Conservation (phyloP, 2,888 invertebrate genomes). For the Deilephila elpenor region DNA sequence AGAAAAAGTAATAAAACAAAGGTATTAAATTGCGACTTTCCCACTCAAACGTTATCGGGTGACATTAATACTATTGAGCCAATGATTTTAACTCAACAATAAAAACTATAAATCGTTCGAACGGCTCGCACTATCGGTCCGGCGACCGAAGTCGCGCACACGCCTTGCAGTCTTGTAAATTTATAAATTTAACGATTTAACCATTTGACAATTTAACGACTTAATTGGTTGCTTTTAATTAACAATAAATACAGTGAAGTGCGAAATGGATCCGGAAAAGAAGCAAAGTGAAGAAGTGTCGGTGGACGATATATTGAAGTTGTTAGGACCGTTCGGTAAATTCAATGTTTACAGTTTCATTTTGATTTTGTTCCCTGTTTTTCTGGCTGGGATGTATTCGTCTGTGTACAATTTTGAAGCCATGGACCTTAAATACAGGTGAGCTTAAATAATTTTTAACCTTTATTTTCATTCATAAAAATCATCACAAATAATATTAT, state of each 20-base stretch:
- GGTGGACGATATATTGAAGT: constrained; percentile 75
- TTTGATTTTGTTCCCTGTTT: constrained; percentile 74
- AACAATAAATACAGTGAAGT: constrained; percentile 33
- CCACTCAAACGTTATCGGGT: constrained; percentile 43
- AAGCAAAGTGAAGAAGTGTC: constrained; percentile 66
- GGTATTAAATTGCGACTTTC: constrained; percentile 26
- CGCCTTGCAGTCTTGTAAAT: constrained; percentile 38
- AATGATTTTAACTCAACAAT: constrained; percentile 65
- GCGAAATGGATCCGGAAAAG: constrained; percentile 72
- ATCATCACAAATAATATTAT: background rate
- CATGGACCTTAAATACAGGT: constrained; percentile 78
- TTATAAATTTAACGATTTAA: constrained; percentile 32
- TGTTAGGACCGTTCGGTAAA: constrained; percentile 72
- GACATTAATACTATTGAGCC: constrained; percentile 40
- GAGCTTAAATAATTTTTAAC: constrained; percentile 36
- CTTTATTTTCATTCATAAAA: constrained; percentile 3
- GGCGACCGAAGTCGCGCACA: constrained; percentile 56
- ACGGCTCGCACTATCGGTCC: constrained; percentile 63
- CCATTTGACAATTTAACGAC: constrained; percentile 18
- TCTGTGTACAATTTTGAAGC: constrained; percentile 80
- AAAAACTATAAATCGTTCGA: constrained; percentile 64
- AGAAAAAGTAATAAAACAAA: background rate
- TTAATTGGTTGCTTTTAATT: background rate
- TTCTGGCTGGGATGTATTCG: constrained; percentile 75
- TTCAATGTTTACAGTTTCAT: constrained; percentile 72